Conservation (phyloP, 2,797 vertebrate genomes). For the Rallus crepitans region DNA sequence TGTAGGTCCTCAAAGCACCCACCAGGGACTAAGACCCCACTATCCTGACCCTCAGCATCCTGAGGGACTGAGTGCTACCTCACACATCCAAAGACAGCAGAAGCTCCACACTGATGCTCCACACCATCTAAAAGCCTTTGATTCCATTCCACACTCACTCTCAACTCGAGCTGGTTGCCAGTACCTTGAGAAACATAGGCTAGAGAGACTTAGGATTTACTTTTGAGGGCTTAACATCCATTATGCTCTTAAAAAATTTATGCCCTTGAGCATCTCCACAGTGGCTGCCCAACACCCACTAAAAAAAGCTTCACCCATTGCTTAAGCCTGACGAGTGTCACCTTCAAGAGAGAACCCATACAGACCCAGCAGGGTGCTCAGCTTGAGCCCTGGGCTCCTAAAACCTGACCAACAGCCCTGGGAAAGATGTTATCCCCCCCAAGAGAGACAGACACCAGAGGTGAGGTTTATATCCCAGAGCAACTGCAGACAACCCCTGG, state of each 20-base stretch:
- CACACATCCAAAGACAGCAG: neutral
- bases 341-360: slow-evolving; percentile 40
- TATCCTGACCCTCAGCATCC: neutral
- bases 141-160: neutral
- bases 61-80: neutral
- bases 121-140: slow-evolving; percentile 14
- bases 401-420: neutral
- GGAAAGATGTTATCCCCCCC: slow-evolving; percentile 23
- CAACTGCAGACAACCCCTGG: neutral
- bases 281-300: slow-evolving; percentile 61
- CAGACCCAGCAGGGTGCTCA: slow-evolving; percentile 24
- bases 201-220: slow-evolving; percentile 49
- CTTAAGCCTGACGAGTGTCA: slow-evolving; percentile 65
- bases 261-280: slow-evolving; percentile 65
- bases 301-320: slow-evolving; percentile 48
- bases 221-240: slow-evolving; percentile 69
- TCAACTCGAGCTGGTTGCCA: neutral
- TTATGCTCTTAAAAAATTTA: slow-evolving; percentile 68
- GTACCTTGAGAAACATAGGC: slow-evolving; percentile 51
- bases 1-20: neutral
- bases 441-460: neutral
- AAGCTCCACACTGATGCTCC: neutral
- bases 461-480: slow-evolving; percentile 39
- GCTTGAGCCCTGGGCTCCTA: slow-evolving; percentile 22
- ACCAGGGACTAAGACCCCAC: neutral